Conservation (phyloP, 1,140 invertebrate genomes). For the Cydia strobilella region DNA sequence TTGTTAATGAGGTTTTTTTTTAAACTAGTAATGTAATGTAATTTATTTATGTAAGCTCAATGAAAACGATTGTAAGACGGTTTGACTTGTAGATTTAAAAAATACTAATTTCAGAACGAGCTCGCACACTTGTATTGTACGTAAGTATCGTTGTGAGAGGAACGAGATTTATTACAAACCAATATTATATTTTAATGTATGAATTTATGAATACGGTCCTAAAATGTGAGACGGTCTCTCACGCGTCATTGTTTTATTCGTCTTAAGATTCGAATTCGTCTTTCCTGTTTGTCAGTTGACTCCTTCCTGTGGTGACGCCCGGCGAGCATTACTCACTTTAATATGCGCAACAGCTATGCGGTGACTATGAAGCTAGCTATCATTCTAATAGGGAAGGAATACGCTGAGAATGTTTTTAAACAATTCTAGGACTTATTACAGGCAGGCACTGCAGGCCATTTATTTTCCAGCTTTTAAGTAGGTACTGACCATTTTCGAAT, state of each 20-base stretch:
- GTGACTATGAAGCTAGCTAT: neutral
- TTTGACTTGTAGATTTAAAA: no score
- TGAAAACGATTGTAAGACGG: no score
- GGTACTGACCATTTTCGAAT: neutral
- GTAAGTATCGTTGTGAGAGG: no score
- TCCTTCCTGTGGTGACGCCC: slow-evolving; percentile 20
- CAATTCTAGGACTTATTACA: neutral
- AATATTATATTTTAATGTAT: neutral
- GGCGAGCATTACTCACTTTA: slow-evolving; percentile 1
- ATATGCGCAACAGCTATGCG: neutral
- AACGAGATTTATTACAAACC: no score
- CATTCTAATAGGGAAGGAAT: neutral
- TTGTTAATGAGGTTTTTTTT: neutral
- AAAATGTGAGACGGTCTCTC: neutral
- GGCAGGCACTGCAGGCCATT: no score
- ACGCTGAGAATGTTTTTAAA: neutral
- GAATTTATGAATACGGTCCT: neutral
- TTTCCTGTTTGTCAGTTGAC: slow-evolving; percentile 20
- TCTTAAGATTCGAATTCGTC: slow-evolving; percentile 18
- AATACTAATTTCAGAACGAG: no score
- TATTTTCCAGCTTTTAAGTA: neutral
- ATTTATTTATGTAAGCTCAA: no score
- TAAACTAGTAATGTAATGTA: neutral
- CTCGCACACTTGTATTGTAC: no score
- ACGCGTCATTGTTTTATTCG: slow-evolving; percentile 15